Evolutionary conservation across 1,140 invertebrate species (phyloP).

Genomic region (Diorhabda elongata): DNA sequence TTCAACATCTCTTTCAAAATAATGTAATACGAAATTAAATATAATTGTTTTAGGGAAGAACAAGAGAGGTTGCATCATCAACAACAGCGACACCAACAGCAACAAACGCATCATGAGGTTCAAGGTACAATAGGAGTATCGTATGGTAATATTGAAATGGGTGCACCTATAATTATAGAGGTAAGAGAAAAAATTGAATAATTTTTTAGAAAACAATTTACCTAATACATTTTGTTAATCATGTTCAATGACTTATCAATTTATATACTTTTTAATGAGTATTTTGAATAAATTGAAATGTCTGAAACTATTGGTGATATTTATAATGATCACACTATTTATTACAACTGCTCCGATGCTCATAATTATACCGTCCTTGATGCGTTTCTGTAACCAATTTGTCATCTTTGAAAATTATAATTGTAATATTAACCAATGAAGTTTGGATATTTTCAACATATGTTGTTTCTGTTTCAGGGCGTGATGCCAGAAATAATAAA

Average conservation of each 20-base stretch:
- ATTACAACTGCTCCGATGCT: background rate
- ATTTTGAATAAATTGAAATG: background rate
- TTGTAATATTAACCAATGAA: too few species aligned
- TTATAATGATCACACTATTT: background rate
- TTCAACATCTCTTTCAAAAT: too few species aligned
- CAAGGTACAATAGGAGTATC: constrained; percentile 38
- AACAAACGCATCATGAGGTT: constrained; percentile 35
- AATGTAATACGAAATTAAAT: too few species aligned
- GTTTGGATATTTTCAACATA: too few species aligned
- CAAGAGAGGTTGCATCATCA: constrained; percentile 26
- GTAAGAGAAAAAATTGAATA: constrained; percentile 26
- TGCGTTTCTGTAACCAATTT: too few species aligned
- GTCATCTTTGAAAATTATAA: too few species aligned
- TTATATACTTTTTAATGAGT: background rate
- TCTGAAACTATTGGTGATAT: too few species aligned
- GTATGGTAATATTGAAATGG: constrained; percentile 38
- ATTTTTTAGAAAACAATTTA: background rate
- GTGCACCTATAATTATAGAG: constrained; percentile 44
- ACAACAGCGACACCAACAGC: constrained; percentile 37
- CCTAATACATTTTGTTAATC: constrained; percentile 3
- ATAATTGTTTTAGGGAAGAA: constrained; percentile 22
- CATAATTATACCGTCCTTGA: too few species aligned
- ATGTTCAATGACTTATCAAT: background rate
- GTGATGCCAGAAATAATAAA: constrained; percentile 41
- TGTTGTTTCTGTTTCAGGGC: constrained; percentile 31